Base-by-base conservation (phyloP, 2,797 vertebrate species). In the Poeciliopsis gracilis region DNA sequence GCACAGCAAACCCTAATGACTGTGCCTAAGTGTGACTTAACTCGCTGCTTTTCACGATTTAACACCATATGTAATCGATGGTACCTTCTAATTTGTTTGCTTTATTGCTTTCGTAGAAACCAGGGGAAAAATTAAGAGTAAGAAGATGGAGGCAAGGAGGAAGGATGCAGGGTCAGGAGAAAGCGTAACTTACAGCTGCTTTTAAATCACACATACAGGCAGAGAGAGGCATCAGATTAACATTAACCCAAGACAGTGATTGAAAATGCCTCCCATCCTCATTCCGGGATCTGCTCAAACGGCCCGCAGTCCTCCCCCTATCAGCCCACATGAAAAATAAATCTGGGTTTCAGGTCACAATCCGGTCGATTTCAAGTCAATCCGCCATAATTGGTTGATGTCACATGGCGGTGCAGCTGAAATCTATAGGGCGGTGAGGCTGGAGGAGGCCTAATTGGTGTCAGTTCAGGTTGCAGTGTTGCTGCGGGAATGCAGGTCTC, bases 331-430 rank as follows among this genome's bases (percentile, higher is more conserved):
- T 89, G 92, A 94, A 94, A 94, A 94, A 95, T 95, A 95, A 94
- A 95, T 95, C 94, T 90, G 90, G 86, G 92, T 94, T 95, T 94
- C 93, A 90, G 93, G 94, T 95, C 95, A 95, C 93, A 92, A 94
- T 95, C 91, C 93, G 92, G 94, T 95, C 92, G 90, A 93, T 94
- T 91, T 86, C 85, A 45, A 94, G 94, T 95, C 94, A 94, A 93
- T 94, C 93, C 81, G n/a, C 87, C 90, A 91, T 95, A 94, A 96
- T 95, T 95, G 94, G 94, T 92, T 86, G 91, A 89, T 86, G 89
- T 93, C 89, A 92, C 88, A 88, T 75, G 90, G 93, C 84, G 79
- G 85, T 87, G 88, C 85, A 90, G 82, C 92, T 89, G 88, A 93
- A 92, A 93, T 94, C 90, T 92, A 93, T 90, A 80, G 92, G 88